Evolutionary conservation across 2,888 invertebrate genomes (phyloP).

Genomic region (Erebia aethiops): DNA sequence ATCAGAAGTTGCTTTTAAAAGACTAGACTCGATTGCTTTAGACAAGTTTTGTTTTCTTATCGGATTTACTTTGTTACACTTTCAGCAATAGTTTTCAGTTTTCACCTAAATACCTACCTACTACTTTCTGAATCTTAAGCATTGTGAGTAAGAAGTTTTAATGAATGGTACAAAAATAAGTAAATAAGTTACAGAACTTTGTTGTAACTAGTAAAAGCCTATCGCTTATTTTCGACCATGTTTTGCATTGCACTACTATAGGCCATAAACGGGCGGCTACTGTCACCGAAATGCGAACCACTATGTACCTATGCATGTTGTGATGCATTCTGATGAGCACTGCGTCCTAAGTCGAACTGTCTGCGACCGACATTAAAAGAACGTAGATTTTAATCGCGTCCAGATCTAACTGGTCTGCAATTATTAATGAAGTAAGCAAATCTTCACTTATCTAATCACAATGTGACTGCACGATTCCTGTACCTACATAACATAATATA

Average conservation of each 20-base stretch:
- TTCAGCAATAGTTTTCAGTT: no score
- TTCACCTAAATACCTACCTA: no score
- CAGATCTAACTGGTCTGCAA: not conserved
- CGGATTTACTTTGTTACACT: no score
- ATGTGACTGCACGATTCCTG: not conserved
- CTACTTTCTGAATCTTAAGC: no score
- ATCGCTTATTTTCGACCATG: conserved; percentile 15
- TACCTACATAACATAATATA: no score
- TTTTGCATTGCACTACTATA: conserved; percentile 22
- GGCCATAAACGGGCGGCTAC: conserved; percentile 23
- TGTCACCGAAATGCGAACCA: conserved; percentile 26
- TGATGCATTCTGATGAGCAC: conserved; percentile 36
- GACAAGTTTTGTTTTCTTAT: no score
- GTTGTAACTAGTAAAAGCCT: not conserved
- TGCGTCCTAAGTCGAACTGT: conserved; percentile 15
- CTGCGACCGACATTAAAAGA: conserved; percentile 44
- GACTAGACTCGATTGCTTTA: no score
- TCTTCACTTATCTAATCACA: not conserved
- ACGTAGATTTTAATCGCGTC: not conserved
- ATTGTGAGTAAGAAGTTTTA: no score
- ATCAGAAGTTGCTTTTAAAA: not conserved
- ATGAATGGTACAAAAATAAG: not conserved
- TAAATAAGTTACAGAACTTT: not conserved
- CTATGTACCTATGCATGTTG: conserved; percentile 34
- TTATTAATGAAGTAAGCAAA: not conserved